These are phyloP conservation scores for Atta cephalotes DNA, from an alignment of 1,140 invertebrate species.

Conservation along the genomic window DNA sequence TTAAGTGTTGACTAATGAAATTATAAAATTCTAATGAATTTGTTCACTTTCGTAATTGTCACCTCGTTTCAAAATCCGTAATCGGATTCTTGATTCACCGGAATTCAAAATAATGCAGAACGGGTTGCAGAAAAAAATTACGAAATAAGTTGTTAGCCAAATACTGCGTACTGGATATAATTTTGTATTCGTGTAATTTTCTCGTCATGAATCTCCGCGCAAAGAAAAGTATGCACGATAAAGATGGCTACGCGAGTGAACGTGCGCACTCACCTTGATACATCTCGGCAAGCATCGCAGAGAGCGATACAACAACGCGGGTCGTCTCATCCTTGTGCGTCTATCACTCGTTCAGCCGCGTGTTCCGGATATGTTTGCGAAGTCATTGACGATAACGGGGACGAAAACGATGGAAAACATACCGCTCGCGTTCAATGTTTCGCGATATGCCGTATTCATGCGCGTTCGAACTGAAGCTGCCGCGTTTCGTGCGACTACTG, in stretches of 20 bases:
- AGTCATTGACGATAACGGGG: not conserved
- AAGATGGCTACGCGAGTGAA: constrained; percentile 18
- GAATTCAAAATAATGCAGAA: not conserved
- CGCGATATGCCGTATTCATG: constrained; percentile 26
- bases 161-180: not conserved
- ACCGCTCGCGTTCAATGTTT: not conserved
- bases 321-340: constrained; percentile 66
- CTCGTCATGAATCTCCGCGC: not conserved
- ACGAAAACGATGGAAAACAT: not conserved
- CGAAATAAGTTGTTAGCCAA: not conserved
- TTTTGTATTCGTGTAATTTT: not conserved
- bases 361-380: constrained; percentile 18
- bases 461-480: constrained; percentile 45
- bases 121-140: not conserved
- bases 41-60: too few relatives aligned
- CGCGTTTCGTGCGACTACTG: constrained; percentile 13
- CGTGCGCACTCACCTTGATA: constrained; percentile 67
- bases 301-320: constrained; percentile 61
- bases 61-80: too few relatives aligned
- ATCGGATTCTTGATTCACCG: too few relatives aligned
- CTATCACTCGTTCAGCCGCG: constrained; percentile 50
- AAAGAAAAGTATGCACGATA: not conserved
- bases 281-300: constrained; percentile 62
- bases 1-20: too few relatives aligned
- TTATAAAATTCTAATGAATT: too few relatives aligned